These are phyloP conservation scores for Leucosticte australis DNA, from an alignment of 2,113 vertebrate genomes.

Conservation along the genomic window DNA sequence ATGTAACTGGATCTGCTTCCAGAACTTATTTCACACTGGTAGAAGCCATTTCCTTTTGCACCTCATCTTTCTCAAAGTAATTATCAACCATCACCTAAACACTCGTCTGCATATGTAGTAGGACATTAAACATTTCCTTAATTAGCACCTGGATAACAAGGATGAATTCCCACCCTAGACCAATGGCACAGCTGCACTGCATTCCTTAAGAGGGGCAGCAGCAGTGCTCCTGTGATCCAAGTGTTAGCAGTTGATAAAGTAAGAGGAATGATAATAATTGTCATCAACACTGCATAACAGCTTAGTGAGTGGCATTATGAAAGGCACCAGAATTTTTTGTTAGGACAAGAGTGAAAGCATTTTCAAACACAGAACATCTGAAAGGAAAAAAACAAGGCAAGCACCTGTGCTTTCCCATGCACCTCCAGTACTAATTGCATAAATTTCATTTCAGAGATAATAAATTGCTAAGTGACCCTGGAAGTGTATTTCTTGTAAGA, in stretches of 20 bases:
- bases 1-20: neutral
- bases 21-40: neutral
- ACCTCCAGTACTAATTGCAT: neutral
- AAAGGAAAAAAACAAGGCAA: neutral
- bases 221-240: neutral
- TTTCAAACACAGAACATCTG: neutral
- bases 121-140: neutral
- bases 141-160: conserved; percentile 3
- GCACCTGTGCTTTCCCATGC: neutral
- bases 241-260: neutral
- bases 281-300: neutral
- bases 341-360: neutral
- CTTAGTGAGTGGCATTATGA: neutral
- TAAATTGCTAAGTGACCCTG: neutral
- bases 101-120: neutral
- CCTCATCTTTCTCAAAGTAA: neutral
- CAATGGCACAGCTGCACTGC: neutral
- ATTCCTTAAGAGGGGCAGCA: neutral
- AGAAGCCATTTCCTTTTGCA: neutral
- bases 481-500: neutral
- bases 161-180: neutral
- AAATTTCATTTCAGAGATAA: neutral
- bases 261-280: neutral
- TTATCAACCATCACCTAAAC: conserved; percentile 10
- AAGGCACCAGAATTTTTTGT: neutral